Evolutionary conservation across 2,888 invertebrate genomes (phyloP).

Genomic region (Timema podura): DNA sequence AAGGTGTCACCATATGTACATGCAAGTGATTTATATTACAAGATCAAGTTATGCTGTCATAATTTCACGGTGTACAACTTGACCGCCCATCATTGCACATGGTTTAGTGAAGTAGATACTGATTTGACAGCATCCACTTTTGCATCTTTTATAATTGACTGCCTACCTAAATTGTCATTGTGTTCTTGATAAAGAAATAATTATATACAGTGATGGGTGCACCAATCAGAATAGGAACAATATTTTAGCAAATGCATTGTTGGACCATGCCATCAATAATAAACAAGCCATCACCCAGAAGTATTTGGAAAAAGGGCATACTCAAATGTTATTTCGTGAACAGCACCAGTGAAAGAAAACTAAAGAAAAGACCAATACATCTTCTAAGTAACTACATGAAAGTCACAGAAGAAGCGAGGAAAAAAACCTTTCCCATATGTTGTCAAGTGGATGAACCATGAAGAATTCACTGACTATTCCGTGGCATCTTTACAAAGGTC

Average conservation of each 20-base stretch:
- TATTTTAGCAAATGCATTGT: neutral
- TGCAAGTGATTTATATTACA: neutral
- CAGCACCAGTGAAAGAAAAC: too few species aligned
- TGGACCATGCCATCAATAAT: too few species aligned
- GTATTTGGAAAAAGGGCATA: conserved; percentile 1
- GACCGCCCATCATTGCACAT: neutral
- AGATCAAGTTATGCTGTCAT: neutral
- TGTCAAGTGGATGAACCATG: neutral
- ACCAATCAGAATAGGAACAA: neutral
- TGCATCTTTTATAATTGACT: neutral
- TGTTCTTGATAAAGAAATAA: neutral
- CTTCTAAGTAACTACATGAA: too few species aligned
- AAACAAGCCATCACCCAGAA: neutral
- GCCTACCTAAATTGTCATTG: too few species aligned
- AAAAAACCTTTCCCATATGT: neutral
- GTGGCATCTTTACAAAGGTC: neutral
- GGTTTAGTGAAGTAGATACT: neutral
- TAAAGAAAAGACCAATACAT: too few species aligned
- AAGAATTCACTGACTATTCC: neutral
- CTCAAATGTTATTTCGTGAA: neutral
- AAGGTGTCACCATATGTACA: too few species aligned
- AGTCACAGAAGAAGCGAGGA: neutral
- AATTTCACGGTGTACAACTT: neutral
- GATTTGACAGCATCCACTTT: neutral
- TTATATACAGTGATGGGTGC: neutral